Base-by-base conservation (phyloP, 2,113 vertebrate species). In the Antigone vipio region DNA sequence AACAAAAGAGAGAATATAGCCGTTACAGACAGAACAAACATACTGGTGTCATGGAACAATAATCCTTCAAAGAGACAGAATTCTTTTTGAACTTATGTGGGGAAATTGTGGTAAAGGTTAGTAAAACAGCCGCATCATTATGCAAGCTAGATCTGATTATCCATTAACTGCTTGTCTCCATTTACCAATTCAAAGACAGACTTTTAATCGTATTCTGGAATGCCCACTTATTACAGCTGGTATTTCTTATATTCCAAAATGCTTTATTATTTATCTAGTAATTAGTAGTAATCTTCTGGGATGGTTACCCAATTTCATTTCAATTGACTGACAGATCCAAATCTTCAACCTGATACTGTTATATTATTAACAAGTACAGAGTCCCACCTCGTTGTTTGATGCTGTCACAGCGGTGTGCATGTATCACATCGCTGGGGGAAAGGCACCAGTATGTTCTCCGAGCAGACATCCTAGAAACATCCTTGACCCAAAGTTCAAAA, bases 351-450 rank as follows among this genome's bases (percentile, higher is more conserved):
- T 26, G 26, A 12, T 27, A 27, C 50, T 53, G 52, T 29, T 53
- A 27, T 8, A 26, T 27, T 52, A 15, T 4, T 24, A 52, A 52
- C 20, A 66, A 19, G 7, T 4, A 29, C 1, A 1, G 5, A 6
- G 27, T 32, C 27, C 22, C 4, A 2, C 59, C 3, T 5, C 1
- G 0, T 9, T 14, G 1, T 6, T 4, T 19, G 7, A 9, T 38
- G 30, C 22, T 1, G 7, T 17, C 19, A 8, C 0, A 1, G 35
- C 40, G 27, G 16, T 0, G 1, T 2, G 8, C 9, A 1, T 4
- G 6, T 5, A 8, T 4, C 11, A 0, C 19, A 13, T 5, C 1
- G 1, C 47, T 14, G 29, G 21, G 17, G 34, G 34, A 11, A 75
- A 29, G 0, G 2, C 35, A n/a, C 22, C 45, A 34, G 24, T 4